These are phyloP conservation scores for Rhinoraja longicauda DNA, from an alignment of 2,797 vertebrate genomes.

Conservation along the genomic window DNA sequence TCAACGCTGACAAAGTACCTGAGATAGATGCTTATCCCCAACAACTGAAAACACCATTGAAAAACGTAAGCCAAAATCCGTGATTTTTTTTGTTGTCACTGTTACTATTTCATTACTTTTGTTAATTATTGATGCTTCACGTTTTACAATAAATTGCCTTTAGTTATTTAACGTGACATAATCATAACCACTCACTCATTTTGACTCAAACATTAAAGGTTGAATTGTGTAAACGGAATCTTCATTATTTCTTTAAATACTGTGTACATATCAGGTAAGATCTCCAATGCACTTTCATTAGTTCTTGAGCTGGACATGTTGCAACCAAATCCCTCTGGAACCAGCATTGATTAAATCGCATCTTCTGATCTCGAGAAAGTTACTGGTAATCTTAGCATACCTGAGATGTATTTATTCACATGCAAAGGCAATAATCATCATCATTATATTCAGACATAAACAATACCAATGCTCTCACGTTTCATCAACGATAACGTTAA, in stretches of 20 bases:
- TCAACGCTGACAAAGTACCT: neutral
- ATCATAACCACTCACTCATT: neutral
- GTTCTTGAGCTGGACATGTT: slow-evolving; percentile 41
- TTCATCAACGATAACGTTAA: neutral
- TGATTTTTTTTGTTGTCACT: neutral
- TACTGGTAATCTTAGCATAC: slow-evolving; percentile 51
- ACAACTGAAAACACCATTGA: neutral
- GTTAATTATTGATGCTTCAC: neutral
- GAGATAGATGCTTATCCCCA: neutral
- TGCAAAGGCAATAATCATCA: slow-evolving; percentile 52
- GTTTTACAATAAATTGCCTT: neutral
- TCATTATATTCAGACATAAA: slow-evolving; percentile 61
- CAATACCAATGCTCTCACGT: slow-evolving; percentile 50
- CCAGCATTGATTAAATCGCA: slow-evolving; percentile 47
- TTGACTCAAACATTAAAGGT: neutral
- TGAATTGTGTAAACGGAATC: neutral
- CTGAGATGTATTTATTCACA: slow-evolving; percentile 51
- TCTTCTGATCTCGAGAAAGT: slow-evolving; percentile 47
- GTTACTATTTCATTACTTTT: neutral
- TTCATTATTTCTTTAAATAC: neutral
- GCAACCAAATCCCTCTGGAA: slow-evolving; percentile 42
- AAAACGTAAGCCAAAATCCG: neutral
- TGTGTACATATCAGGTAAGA: neutral
- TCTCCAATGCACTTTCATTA: slow-evolving; percentile 36
- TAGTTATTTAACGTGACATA: neutral